These are phyloP conservation scores for Plebejus melissa DNA, from an alignment of 2,888 invertebrate genomes.

Conservation along the genomic window DNA sequence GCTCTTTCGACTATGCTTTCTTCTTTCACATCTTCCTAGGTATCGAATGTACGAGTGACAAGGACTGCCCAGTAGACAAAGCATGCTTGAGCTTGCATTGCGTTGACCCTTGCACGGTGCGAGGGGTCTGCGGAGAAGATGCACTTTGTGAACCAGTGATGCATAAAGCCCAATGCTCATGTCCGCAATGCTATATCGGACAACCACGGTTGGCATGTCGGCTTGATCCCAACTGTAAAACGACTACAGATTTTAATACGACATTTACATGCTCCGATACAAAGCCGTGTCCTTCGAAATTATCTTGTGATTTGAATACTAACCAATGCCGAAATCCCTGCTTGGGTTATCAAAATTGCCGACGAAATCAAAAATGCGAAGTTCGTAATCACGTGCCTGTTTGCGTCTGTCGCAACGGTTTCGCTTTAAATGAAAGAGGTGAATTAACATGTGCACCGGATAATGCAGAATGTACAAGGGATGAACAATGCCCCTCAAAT, in stretches of 20 bases:
- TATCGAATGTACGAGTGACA: constrained; percentile 93
- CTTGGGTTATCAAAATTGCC: constrained; percentile 84
- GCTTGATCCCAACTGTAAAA: constrained; percentile 88
- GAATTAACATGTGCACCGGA: constrained; percentile 93
- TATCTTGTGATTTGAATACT: constrained; percentile 84
- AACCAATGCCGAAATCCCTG: constrained; percentile 91
- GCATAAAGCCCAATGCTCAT: constrained; percentile 92
- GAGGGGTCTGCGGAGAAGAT: constrained; percentile 93
- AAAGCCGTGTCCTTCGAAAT: constrained; percentile 85
- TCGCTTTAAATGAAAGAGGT: constrained; percentile 91
- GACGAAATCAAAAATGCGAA: constrained; percentile 91
- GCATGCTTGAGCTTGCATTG: constrained; percentile 95
- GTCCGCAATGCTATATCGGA: constrained; percentile 92
- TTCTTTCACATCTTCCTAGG: constrained; percentile 82
- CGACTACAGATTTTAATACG: constrained; percentile 78
- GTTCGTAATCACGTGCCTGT: constrained; percentile 90
- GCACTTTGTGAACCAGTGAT: constrained; percentile 91
- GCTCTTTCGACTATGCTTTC: constrained; percentile 84
- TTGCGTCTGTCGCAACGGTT: constrained; percentile 93
- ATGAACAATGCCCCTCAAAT: constrained; percentile 91
- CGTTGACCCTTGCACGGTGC: constrained; percentile 92
- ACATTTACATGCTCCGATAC: constrained; percentile 83
- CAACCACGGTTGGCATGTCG: constrained; percentile 88
- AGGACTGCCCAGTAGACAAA: constrained; percentile 94
- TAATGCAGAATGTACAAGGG: constrained; percentile 86